Evolutionary conservation across 2,113 vertebrate genomes (phyloP).

Genomic region (Grantiella picta): DNA sequence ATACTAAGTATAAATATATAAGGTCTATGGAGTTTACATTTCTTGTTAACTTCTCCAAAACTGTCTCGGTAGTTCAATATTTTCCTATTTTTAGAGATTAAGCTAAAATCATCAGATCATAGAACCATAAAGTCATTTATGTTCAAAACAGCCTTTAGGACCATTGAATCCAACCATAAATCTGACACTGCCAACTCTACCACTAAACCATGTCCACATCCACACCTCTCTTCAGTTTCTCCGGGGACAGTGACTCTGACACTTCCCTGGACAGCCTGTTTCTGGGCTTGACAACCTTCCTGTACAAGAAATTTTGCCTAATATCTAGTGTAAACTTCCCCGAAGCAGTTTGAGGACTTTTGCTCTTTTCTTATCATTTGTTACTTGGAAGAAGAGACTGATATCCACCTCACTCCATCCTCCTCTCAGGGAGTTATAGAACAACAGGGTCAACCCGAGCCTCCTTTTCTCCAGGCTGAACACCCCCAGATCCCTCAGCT

Average conservation of each 20-base stretch:
- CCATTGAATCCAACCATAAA: neutral
- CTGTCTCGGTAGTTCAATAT: neutral
- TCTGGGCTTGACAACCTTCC: neutral
- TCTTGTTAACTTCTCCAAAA: neutral
- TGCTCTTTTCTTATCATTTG: neutral
- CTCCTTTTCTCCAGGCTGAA: neutral
- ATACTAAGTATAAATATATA: neutral
- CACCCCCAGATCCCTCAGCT: fast-evolving
- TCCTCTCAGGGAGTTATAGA: neutral
- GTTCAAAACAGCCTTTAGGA: neutral
- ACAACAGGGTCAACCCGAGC: fast-evolving
- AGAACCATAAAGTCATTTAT: neutral
- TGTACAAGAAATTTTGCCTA: neutral
- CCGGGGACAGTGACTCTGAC: neutral
- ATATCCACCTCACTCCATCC: fast-evolving
- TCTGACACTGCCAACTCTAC: neutral
- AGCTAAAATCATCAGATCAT: neutral
- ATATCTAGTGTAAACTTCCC: neutral
- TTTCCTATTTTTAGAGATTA: neutral
- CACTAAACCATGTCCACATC: neutral
- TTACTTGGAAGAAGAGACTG: neutral
- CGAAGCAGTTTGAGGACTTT: fast-evolving
- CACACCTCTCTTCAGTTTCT: neutral
- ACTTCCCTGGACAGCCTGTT: neutral
- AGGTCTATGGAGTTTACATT: neutral